Evolutionary conservation across 2,888 invertebrate genomes (phyloP).

Genomic region (Pyrrhia umbra): DNA sequence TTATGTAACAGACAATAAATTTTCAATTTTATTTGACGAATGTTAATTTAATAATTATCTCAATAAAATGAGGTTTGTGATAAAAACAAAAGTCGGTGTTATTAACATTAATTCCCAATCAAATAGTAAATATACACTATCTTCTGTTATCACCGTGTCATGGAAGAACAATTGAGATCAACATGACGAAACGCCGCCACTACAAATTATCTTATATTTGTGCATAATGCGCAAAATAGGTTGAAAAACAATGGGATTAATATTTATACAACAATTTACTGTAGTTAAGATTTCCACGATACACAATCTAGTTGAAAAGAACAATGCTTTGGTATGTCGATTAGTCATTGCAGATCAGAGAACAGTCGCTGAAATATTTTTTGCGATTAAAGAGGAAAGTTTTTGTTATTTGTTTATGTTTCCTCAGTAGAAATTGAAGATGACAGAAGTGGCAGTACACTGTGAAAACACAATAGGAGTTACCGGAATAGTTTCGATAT

Average conservation of each 20-base stretch:
- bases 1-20: slow-evolving; percentile 5
- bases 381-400: neutral
- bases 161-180: slow-evolving; percentile 33
- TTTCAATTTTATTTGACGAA: neutral
- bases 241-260: slow-evolving; percentile 38
- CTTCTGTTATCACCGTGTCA: slow-evolving; percentile 25
- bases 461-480: no score
- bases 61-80: neutral
- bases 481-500: neutral
- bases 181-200: slow-evolving; percentile 20
- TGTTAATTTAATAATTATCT: neutral
- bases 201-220: slow-evolving; percentile 34
- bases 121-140: slow-evolving; percentile 24
- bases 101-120: slow-evolving; percentile 7
- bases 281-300: slow-evolving; percentile 21
- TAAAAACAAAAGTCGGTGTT: neutral
- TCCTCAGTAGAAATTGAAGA: neutral
- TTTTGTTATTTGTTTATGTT: neutral
- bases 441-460: neutral
- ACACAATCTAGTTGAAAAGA: slow-evolving; percentile 25
- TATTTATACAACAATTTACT: slow-evolving; percentile 35
- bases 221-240: slow-evolving; percentile 25
- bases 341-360: slow-evolving; percentile 12
- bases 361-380: slow-evolving; percentile 2
- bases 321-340: slow-evolving; percentile 33